Conservation (phyloP, 2,113 vertebrate genomes). For the Caracal caracal region DNA sequence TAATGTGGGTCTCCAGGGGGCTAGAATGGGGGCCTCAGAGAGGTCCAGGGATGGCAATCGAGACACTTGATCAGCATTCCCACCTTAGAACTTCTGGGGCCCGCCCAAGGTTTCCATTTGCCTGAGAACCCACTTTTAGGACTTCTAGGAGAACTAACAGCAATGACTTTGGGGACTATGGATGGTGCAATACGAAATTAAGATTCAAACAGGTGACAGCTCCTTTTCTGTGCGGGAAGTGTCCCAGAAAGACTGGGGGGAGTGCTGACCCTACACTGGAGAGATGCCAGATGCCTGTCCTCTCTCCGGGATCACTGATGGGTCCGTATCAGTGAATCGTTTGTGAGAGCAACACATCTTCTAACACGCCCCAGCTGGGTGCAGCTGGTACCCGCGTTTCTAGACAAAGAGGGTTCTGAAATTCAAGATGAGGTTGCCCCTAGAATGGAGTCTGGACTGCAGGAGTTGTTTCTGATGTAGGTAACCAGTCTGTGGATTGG, state of each 20-base stretch:
- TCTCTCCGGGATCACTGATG: background rate
- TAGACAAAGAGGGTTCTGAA: background rate
- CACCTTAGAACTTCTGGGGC: background rate
- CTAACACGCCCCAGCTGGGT: background rate
- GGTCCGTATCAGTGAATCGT: background rate
- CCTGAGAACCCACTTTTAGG: background rate
- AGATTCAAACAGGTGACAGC: background rate
- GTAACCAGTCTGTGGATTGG: background rate
- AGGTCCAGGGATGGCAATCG: background rate
- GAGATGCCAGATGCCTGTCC: background rate
- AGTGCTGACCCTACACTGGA: background rate
- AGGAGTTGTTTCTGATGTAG: background rate
- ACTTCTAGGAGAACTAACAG: background rate
- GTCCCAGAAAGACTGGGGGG: background rate
- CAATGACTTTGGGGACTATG: background rate
- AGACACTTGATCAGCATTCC: constrained; percentile 66
- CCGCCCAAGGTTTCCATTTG: background rate
- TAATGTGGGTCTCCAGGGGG: constrained; percentile 40
- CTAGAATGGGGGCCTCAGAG: background rate
- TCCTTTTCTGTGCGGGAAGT: background rate
- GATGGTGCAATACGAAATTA: background rate
- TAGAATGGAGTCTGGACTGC: background rate
- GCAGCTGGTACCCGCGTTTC: background rate
- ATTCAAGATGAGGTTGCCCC: background rate
- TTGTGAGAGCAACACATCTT: background rate